Conservation (phyloP, 2,113 vertebrate genomes). For the Tamias sibiricus region DNA sequence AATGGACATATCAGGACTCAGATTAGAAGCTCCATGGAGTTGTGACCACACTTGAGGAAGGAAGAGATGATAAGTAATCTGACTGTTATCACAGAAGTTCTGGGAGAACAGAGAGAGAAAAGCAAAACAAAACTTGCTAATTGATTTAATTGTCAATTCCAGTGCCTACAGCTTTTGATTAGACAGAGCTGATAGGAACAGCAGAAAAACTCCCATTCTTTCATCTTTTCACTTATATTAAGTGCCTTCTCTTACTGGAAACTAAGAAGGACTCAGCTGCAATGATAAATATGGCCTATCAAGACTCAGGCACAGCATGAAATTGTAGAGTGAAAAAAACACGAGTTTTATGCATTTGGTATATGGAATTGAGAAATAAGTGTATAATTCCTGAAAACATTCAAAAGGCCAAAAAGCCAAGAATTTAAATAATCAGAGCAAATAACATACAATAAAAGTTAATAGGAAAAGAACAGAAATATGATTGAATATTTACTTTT, state of each 20-base stretch:
- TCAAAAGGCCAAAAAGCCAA: background rate
- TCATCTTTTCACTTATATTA: accelerated
- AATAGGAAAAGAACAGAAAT: background rate
- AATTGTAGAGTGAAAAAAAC: background rate
- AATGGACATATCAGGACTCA: background rate
- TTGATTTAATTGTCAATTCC: background rate
- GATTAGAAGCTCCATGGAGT: background rate
- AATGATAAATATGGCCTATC: background rate
- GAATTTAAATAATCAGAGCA: background rate
- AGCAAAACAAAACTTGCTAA: background rate
- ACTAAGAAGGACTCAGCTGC: background rate
- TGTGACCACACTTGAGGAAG: background rate
- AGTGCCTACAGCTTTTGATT: background rate
- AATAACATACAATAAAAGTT: background rate
- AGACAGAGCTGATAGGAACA: background rate
- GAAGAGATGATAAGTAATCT: background rate
- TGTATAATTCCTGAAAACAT: background rate
- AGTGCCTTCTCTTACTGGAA: background rate
- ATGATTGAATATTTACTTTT: background rate
- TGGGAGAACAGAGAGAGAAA: background rate
- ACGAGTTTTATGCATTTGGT: background rate
- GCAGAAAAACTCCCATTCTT: background rate
- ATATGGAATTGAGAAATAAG: background rate
- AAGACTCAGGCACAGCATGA: background rate
- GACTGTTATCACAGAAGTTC: background rate